phyloP scores from a whole-genome alignment of 2,888 invertebrate genomes.

The Ichneumoninae sp. region DNA sequence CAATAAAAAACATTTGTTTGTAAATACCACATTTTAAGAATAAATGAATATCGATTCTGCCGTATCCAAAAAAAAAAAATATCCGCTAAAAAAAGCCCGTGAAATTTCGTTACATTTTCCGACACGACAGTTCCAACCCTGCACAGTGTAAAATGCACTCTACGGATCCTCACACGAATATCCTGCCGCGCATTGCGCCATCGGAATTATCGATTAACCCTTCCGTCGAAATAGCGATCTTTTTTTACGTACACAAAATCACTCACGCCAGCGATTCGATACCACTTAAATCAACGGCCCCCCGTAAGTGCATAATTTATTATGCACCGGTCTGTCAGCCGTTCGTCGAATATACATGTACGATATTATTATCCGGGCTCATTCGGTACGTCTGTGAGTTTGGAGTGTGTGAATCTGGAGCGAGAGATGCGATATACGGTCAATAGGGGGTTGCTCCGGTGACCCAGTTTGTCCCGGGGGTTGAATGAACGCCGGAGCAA shows the following conservation, averaged over 20 bases:
- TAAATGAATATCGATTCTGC: too few relatives aligned
- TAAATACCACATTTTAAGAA: too few relatives aligned
- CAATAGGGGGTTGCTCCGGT: conserved; percentile 73
- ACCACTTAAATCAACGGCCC: neutral
- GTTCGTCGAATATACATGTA: neutral
- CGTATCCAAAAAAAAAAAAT: too few relatives aligned
- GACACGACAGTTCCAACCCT: neutral
- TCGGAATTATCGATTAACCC: neutral
- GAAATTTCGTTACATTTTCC: neutral
- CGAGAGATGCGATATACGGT: conserved; percentile 64
- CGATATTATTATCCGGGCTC: neutral
- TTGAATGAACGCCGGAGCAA: conserved; percentile 81
- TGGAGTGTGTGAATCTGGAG: conserved; percentile 46
- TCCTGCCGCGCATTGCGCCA: neutral
- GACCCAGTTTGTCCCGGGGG: conserved; percentile 81
- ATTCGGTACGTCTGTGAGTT: conserved; percentile 5
- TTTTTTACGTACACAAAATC: neutral
- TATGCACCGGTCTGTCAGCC: neutral
- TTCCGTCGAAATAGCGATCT: neutral
- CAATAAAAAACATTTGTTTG: too few relatives aligned
- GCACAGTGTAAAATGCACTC: neutral
- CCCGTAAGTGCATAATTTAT: neutral
- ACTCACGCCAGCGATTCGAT: neutral
- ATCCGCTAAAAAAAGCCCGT: neutral
- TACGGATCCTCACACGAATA: neutral